Base-by-base conservation (phyloP, 2,113 vertebrate genomes). In the Myrmecobius fasciatus region DNA sequence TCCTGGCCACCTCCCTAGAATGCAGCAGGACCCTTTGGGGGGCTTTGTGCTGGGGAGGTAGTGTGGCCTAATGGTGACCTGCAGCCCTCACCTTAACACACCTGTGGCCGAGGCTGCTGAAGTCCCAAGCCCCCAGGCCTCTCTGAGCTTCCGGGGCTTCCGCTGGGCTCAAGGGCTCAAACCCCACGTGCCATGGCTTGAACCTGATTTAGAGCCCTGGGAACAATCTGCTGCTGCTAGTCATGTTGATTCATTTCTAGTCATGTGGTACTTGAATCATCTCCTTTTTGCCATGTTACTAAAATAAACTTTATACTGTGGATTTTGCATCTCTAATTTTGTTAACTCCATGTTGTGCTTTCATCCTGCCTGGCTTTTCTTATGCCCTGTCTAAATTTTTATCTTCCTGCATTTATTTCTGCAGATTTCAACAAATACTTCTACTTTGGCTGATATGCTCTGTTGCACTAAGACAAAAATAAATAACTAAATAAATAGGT, bases 401-500 rank as follows among this genome's bases (percentile, higher is more conserved):
- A 92, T 95, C 94, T 93, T 17, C 46, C 91, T 96, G 20, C 28
- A 48, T 93, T 91, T 97, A 88, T 95, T 94, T 91, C 49, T 96
- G 60, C 88, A 60, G 52, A 96, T 92, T 43, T 90, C 93, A 96
- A 54, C 96, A 97, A 52, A 60, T 36, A 54, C 91, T 94, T 53
- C 83, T 54, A 89, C 90, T n/a, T 94, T 93, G 67, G 54, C 93
- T 75, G 25, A 31, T 91, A 53, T 94, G 43, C 53, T 92, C 46
- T 52, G 28, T 89, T 92, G 12, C 31, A 53, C 83, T 92, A 93
- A 89, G 36, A 92, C 43, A 52, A 88, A 94, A 54, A 52, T n/a
- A n/a, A n/a, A n/a, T n/a, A n/a, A n/a, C n/a, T n/a, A n/a, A n/a
- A n/a, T n/a, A 89, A 12, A 48, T 91, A 95, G 95, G 0, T 51